A percentile compares a stretch with the other conserved stretches of the same genome.
Conservation (phyloP, 1,140 invertebrate species). For the Akabosia matsudoensis region DNA sequence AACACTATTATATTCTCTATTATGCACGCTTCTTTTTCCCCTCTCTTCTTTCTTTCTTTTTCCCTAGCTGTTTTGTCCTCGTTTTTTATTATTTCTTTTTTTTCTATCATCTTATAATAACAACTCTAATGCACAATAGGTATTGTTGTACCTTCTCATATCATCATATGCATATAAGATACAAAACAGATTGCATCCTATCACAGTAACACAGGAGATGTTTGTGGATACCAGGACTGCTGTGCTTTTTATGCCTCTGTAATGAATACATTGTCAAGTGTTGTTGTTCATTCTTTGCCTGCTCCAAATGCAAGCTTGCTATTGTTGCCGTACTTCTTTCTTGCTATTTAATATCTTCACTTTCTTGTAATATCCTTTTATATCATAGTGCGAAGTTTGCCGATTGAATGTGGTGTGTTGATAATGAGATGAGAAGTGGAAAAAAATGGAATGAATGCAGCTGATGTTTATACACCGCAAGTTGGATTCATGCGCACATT, state of each 20-base stretch:
- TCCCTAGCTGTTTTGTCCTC: constrained; percentile 2
- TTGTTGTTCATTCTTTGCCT: not conserved
- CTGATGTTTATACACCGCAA: not conserved
- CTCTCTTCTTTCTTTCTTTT: constrained; percentile 1
- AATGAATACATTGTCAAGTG: not conserved
- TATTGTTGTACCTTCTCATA: not conserved
- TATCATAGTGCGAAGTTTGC: not conserved
- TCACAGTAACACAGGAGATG: too few species aligned
- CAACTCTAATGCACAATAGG: not conserved
- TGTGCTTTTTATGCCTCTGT: too few species aligned
- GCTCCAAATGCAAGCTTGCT: not conserved
- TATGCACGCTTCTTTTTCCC: not conserved
- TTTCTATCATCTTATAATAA: not conserved
- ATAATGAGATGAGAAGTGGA: not conserved
- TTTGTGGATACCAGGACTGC: too few species aligned
- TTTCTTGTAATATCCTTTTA: not conserved
- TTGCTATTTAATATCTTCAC: not conserved
- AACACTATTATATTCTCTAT: constrained; percentile 15
- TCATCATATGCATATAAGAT: not conserved
- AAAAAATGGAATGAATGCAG: too few species aligned
- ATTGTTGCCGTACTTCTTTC: not conserved
- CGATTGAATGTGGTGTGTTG: not conserved
- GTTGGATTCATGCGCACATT: not conserved
- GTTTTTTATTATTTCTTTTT: constrained; percentile 7
- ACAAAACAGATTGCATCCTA: not conserved